phyloP scores from a whole-genome alignment of 64 coral and sea anemone species.

The Trachythela sp. region DNA sequence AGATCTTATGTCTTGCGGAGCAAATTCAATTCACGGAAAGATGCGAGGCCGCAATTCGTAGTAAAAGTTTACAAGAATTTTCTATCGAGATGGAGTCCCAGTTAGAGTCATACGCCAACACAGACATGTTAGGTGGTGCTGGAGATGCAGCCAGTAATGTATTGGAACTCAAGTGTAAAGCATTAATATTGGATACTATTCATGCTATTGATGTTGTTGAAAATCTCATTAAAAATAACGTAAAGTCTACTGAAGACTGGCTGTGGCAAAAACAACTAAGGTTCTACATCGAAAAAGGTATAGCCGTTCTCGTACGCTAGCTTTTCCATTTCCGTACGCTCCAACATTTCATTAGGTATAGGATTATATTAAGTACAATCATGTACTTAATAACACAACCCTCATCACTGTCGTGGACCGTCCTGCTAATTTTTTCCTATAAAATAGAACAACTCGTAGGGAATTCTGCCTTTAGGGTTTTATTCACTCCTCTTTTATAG shows the following conservation, averaged over 20 bases:
- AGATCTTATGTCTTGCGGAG: conserved; percentile 95
- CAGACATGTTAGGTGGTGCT: conserved; percentile 59
- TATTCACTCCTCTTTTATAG: too few relatives aligned
- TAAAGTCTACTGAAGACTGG: conserved; percentile 94
- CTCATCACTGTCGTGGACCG: too few relatives aligned
- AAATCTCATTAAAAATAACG: conserved; percentile 58
- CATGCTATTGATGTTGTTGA: conserved; percentile 96
- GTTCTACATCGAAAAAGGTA: conserved; percentile 90
- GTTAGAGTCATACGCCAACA: conserved; percentile 85
- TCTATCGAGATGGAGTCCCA: conserved; percentile 98
- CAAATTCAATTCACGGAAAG: conserved; percentile 95
- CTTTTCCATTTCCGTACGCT: too few relatives aligned
- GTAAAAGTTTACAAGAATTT: conserved; percentile 82
- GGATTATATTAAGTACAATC: too few relatives aligned
- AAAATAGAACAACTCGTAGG: too few relatives aligned
- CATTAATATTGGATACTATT: conserved; percentile 86
- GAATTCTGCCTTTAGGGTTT: too few relatives aligned
- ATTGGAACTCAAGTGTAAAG: conserved; percentile 79
- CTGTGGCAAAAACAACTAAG: conserved; percentile 96
- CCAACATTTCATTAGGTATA: too few relatives aligned
- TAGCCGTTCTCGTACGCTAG: neutral
- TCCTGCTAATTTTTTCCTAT: too few relatives aligned
- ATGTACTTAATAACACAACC: too few relatives aligned
- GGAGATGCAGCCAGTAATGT: conserved; percentile 68
- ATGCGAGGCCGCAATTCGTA: conserved; percentile 88